These are phyloP conservation scores for Drosophila trichaetosa DNA, from an alignment of 2,888 invertebrate species.

Conservation along the genomic window DNA sequence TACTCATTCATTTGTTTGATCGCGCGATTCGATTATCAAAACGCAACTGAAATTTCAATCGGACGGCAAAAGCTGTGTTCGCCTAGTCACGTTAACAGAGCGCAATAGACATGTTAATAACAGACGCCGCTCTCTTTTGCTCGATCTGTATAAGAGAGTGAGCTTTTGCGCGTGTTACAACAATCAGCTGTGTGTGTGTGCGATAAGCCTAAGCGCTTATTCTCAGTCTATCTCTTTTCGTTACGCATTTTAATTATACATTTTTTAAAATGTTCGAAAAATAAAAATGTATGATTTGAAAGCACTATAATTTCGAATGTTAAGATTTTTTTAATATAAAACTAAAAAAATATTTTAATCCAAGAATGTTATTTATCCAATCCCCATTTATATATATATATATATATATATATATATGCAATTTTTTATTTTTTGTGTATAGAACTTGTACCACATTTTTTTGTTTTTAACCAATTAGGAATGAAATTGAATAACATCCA, in stretches of 20 bases:
- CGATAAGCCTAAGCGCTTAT: slow-evolving; percentile 37
- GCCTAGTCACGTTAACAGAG: slow-evolving; percentile 25
- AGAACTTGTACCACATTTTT: neutral
- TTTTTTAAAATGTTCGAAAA: neutral
- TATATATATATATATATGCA: neutral
- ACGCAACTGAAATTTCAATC: slow-evolving; percentile 47
- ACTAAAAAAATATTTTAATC: neutral
- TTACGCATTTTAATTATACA: neutral
- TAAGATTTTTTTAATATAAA: neutral
- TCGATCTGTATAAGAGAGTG: slow-evolving; percentile 26
- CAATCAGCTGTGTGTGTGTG: slow-evolving; percentile 40
- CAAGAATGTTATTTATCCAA: neutral
- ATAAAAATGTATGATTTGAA: neutral
- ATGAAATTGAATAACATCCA: slow-evolving; percentile 7
- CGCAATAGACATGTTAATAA: slow-evolving; percentile 38
- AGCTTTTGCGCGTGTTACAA: slow-evolving; percentile 18
- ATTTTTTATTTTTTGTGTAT: neutral
- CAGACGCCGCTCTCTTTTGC: slow-evolving; percentile 11
- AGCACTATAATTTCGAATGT: neutral
- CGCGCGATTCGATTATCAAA: slow-evolving; percentile 55
- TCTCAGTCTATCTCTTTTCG: neutral
- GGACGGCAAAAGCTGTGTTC: slow-evolving; percentile 20
- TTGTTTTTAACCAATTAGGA: neutral
- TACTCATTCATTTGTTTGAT: slow-evolving; percentile 41
- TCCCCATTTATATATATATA: neutral